Conservation (phyloP, 2,113 vertebrate genomes). For the Heteronetta atricapilla region DNA sequence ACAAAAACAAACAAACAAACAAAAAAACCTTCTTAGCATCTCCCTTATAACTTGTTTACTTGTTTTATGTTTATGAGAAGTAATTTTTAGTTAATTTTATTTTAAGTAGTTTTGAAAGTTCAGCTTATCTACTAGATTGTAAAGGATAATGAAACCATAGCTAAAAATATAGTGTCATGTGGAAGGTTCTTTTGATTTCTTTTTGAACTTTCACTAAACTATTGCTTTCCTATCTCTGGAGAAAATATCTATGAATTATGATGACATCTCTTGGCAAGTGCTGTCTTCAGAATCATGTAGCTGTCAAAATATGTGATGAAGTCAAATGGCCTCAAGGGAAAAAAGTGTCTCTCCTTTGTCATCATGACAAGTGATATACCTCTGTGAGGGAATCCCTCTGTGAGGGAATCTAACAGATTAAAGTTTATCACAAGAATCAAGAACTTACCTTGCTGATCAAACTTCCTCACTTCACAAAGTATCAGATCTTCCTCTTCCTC, state of each 20-base stretch:
- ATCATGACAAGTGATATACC: slow-evolving; percentile 49
- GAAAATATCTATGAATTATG: slow-evolving; percentile 50
- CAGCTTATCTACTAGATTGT: background rate
- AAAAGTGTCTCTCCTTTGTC: slow-evolving; percentile 62
- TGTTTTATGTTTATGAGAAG: background rate
- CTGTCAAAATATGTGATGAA: slow-evolving; percentile 69
- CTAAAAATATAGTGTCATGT: background rate
- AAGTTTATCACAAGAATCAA: slow-evolving; percentile 49
- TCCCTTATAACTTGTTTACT: background rate
- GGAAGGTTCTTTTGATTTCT: background rate
- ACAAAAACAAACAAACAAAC: background rate
- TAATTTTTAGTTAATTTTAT: background rate
- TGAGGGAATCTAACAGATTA: slow-evolving; percentile 33
- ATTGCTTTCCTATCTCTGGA: slow-evolving; percentile 33
- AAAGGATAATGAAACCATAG: background rate
- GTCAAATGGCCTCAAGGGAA: slow-evolving; percentile 58
- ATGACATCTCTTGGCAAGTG: slow-evolving; percentile 55
- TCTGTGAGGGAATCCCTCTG: slow-evolving; percentile 24
- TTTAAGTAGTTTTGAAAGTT: background rate
- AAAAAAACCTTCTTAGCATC: background rate
- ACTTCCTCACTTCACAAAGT: background rate
- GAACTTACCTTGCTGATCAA: slow-evolving; percentile 5
- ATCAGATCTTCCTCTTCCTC: background rate
- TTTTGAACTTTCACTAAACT: slow-evolving; percentile 28
- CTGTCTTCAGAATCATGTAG: slow-evolving; percentile 50